Base-by-base conservation (phyloP, 35 echinoderm and acorn worm genomes). In the Nesometra sesokonis region DNA sequence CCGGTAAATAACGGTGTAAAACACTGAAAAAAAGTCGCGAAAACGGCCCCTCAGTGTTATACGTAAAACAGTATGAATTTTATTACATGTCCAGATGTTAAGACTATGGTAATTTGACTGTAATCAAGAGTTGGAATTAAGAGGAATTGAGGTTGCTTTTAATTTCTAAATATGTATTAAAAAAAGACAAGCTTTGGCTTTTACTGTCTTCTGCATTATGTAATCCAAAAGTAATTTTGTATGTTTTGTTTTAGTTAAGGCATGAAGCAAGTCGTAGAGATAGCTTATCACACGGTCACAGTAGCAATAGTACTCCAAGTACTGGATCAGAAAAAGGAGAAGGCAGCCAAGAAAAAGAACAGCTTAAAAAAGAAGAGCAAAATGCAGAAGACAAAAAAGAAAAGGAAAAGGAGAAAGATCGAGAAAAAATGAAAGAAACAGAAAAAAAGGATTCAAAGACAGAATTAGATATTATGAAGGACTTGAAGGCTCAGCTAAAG, bases 401-500 rank as follows among this genome's bases (percentile, higher is more conserved):
- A 27, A 91, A 90, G 37, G 91, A 93, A 5, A 91, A 87, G 46
- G 82, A 86, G 3, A 89, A 89, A 31, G 57, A 47, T 39, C 57
- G 88, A 57, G 67, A 99, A 67, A 86, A 91, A 47, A 82, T 88
- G 32, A 82, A 87, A 34, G 85, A 97, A 82, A 79, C 47, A 21
- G n/a, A 82, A 27, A 77, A 82, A 32, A 87, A 90, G 36, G 85
- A 76, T 19, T 30, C 32, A 19, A 76, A 57, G 21, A 76, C 77
- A 46, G 93, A 99, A 31, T 82, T 91, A 0, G 94, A 97, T 43
- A 82, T 90, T 13, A 88, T 99, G 80, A 92, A 93, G 57, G 96
- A 94, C 9, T 77, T 99, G 0, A 92, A 91, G 80, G 92, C 90
- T 43, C 89, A 87, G 37, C 88, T 94, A 15, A 99, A 99, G 96